Percentiles rank a stretch among this genome's conserved stretches.
These are phyloP conservation scores for Macropis europaea DNA, from an alignment of 2,888 invertebrate species.

Conservation along the genomic window DNA sequence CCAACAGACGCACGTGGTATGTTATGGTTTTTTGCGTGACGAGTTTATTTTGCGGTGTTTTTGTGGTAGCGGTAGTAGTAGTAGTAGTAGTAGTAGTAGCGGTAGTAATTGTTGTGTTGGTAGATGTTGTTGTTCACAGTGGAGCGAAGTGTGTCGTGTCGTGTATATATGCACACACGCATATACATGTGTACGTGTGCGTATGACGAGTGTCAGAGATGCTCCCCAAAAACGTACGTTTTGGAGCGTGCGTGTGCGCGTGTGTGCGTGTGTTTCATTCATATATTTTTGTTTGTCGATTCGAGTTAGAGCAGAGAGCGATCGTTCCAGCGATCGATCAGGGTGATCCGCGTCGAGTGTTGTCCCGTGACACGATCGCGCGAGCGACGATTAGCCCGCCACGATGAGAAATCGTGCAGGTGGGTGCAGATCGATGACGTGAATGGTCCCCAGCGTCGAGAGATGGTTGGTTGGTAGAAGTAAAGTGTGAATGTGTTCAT, in stretches of 20 bases:
- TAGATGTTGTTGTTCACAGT: too few relatives aligned
- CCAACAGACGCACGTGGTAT: conserved; percentile 77
- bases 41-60: conserved; percentile 51
- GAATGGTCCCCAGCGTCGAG: conserved; percentile 74
- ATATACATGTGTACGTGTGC: background rate
- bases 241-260: background rate
- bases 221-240: too few relatives aligned
- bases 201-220: background rate
- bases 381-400: conserved; percentile 58
- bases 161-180: conserved; percentile 12
- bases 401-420: conserved; percentile 66
- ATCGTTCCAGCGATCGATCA: conserved; percentile 72
- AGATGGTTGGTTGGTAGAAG: conserved; percentile 70
- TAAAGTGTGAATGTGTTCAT: conserved; percentile 72
- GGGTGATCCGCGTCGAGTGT: conserved; percentile 63
- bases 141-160: conserved; percentile 16
- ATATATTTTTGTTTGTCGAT: conserved; percentile 31
- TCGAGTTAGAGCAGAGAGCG: conserved; percentile 43
- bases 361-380: conserved; percentile 61
- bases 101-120: conserved; percentile 9
- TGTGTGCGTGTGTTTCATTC: too few relatives aligned
- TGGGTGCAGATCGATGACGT: conserved; percentile 72
- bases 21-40: conserved; percentile 70
- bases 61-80: conserved; percentile 23
- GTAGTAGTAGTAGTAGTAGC: conserved; percentile 1